phyloP scores from a whole-genome alignment of 2,797 vertebrate species.

The Neoniphon sammara region DNA sequence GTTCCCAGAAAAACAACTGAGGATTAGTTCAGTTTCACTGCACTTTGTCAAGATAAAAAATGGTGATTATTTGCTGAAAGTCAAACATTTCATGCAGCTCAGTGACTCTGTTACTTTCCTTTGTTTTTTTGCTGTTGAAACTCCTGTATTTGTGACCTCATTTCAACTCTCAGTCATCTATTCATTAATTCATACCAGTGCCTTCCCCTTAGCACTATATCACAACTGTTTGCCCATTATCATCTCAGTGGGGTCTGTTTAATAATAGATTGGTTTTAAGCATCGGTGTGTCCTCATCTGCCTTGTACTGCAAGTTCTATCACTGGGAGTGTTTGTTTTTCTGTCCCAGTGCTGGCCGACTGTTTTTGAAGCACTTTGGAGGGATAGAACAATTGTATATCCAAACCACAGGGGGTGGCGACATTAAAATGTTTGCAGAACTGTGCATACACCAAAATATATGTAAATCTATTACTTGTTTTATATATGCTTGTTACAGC shows the following conservation, averaged over 20 bases:
- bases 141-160: background rate
- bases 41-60: no score
- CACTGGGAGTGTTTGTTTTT: background rate
- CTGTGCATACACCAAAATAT: no score
- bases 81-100: background rate
- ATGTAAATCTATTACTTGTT: no score
- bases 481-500: no score
- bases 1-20: no score
- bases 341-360: conserved; percentile 7
- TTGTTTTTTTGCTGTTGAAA: background rate
- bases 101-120: background rate
- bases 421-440: background rate
- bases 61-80: no score
- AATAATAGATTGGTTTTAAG: conserved; percentile 34
- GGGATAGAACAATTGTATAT: background rate
- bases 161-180: background rate
- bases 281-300: conserved; percentile 20
- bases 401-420: background rate
- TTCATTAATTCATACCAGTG: conserved; percentile 23
- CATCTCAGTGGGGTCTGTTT: background rate
- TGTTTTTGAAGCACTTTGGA: conserved; percentile 1
- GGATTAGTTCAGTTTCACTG: no score
- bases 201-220: background rate
- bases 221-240: conserved; percentile 1
- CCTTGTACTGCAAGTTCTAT: conserved; percentile 5